Evolutionary conservation across 1,140 invertebrate genomes (phyloP), one percentile per base, ranked within the genome.

Genomic region (Leguminivora glycinivorella): DNA sequence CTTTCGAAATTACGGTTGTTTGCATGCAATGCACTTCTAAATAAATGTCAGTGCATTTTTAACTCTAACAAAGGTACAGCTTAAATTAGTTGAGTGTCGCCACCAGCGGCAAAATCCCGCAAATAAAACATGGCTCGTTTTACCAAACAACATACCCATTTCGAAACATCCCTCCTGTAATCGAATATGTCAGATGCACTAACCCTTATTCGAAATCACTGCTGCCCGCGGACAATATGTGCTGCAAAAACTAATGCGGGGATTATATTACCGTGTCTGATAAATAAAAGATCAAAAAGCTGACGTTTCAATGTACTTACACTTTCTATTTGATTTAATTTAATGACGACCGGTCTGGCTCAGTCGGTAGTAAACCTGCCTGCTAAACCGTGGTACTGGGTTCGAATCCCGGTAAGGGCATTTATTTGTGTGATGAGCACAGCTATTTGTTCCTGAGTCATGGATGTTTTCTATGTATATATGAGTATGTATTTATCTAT

Each of bases 221-320:
- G 47, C 47, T 22, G 47, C 17, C 19, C 47, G 47, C 47, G 3
- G 47, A 52, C 47, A 52, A 52, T 17, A 52, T 22, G 19, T 52
- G 22, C 47, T 19, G 9, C 47, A 52, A 52, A 52, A 52, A 52
- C 47, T 22, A 52, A 52, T 52, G 7, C 19, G 22, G 17, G 17
- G 47, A 77, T 77, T 70, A 31, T 74, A 72, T 73, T 71, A 75
- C 67, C 67, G 69, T 43, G 38, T 69, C 29, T 69, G 72, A 70
- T 68, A 72, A 70, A 69, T 47, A 47, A 67, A 63, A 58, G 14
- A n/a, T 29, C 26, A 29, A 29, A 29, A 2, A 29, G 26, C 2
- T 31, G 29, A 4, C 29, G 29, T 31, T 31, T 31, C 0, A 31
- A 31, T 31, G 9, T 31, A 6, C n/a, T n/a, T n/a, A n/a, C n/a